phyloP scores from a whole-genome alignment of 2,797 vertebrate genomes.

The Macrochelys suwanniensis region DNA sequence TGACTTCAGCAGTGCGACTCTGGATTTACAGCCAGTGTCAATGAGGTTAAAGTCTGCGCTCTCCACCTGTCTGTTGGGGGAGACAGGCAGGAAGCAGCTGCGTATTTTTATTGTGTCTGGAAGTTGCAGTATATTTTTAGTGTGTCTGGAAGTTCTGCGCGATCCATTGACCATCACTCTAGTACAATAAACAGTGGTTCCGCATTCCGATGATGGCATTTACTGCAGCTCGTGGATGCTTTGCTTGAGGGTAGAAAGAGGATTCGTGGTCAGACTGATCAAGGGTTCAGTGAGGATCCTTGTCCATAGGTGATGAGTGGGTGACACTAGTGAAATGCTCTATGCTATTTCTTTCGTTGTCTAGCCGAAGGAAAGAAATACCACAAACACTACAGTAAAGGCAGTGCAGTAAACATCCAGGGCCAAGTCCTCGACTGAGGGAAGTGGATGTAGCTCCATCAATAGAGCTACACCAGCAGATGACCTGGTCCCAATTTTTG shows the following conservation, averaged over 20 bases:
- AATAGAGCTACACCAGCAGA: not conserved
- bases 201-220: constrained; percentile 47
- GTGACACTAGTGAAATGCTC: not conserved
- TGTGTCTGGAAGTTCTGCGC: constrained; percentile 66
- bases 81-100: constrained; percentile 24
- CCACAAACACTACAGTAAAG: not conserved
- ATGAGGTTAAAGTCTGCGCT: not conserved
- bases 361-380: not conserved
- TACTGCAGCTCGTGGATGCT: constrained; percentile 40
- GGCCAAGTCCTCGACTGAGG: not conserved
- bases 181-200: constrained; percentile 38
- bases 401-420: not conserved
- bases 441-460: not conserved
- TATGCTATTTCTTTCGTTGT: not conserved
- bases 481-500: not conserved
- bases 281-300: not conserved
- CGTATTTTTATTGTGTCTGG: constrained; percentile 63
- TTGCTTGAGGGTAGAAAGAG: not conserved
- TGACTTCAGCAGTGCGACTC: not conserved
- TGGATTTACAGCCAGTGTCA: not conserved
- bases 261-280: not conserved
- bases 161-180: constrained; percentile 49
- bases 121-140: constrained; percentile 59
- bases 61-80: constrained; percentile 55
- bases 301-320: not conserved